Evolutionary conservation across 2,113 vertebrate species (phyloP).

Genomic region (Lepisosteus osseus): DNA sequence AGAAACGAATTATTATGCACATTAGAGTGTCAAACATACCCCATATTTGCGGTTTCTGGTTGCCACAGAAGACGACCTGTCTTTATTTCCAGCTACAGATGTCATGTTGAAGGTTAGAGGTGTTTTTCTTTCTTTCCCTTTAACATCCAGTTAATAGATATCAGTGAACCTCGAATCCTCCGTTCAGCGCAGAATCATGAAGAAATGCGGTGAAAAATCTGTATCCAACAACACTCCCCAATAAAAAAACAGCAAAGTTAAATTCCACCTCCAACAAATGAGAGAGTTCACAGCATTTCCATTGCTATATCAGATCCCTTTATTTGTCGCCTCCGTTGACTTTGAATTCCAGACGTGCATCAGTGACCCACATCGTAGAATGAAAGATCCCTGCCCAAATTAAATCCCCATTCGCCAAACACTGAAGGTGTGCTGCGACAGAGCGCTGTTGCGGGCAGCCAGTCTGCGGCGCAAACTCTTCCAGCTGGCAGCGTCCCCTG

Average conservation of each 20-base stretch:
- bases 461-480: too few relatives aligned
- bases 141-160: slow-evolving; percentile 32
- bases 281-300: too few relatives aligned
- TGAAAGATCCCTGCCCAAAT: too few relatives aligned
- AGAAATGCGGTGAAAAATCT: slow-evolving; percentile 35
- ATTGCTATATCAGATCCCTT: too few relatives aligned
- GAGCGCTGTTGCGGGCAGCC: too few relatives aligned
- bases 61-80: slow-evolving; percentile 74
- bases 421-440: too few relatives aligned
- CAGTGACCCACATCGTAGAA: too few relatives aligned
- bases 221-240: slow-evolving; percentile 20
- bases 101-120: slow-evolving; percentile 79
- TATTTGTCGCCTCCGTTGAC: too few relatives aligned
- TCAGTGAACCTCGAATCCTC: slow-evolving; percentile 47
- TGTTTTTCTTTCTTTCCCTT: slow-evolving; percentile 53
- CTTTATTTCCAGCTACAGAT: slow-evolving; percentile 92
- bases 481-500: too few relatives aligned
- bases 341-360: too few relatives aligned
- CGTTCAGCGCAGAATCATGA: slow-evolving; percentile 34
- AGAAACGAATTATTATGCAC: not conserved
- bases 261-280: too few relatives aligned
- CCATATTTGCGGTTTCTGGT: slow-evolving; percentile 87
- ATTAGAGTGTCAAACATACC: slow-evolving; percentile 68
- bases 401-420: too few relatives aligned
- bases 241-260: not conserved